Percentiles rank a stretch among this genome's conserved stretches.
Conservation (phyloP, 2,888 invertebrate genomes). For the Acrobasis repandana region DNA sequence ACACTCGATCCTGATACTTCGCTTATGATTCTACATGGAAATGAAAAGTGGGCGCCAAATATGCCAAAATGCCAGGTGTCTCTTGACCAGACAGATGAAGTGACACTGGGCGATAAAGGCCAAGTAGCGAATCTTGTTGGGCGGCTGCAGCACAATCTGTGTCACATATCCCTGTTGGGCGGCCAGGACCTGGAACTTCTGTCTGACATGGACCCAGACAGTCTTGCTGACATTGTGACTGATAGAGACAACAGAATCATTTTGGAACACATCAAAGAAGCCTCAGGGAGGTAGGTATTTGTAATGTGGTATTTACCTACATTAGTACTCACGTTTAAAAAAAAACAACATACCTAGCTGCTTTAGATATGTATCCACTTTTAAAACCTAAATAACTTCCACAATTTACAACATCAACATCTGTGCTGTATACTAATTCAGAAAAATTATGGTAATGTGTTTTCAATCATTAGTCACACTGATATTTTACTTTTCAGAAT, state of each 20-base stretch:
- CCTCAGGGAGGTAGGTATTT: slow-evolving; percentile 86
- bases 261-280: slow-evolving; percentile 91
- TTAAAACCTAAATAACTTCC: too few species aligned
- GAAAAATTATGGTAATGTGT: too few species aligned
- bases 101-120: slow-evolving; percentile 74
- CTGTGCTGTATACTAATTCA: too few species aligned
- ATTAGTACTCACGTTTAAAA: not conserved
- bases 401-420: too few species aligned
- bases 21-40: slow-evolving; percentile 90
- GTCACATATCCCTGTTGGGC: slow-evolving; percentile 92
- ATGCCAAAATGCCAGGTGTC: slow-evolving; percentile 85
- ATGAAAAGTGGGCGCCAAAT: slow-evolving; percentile 89
- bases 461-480: too few species aligned
- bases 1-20: slow-evolving; percentile 94
- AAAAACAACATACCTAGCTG: not conserved
- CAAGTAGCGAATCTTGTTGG: slow-evolving; percentile 90
- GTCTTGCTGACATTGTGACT: slow-evolving; percentile 90
- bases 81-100: slow-evolving; percentile 83
- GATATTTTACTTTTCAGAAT: slow-evolving; percentile 71
- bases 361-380: too few species aligned
- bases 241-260: slow-evolving; percentile 89
- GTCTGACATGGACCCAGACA: slow-evolving; percentile 95
- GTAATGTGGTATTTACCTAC: not conserved
- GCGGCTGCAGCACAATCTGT: slow-evolving; percentile 90
- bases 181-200: slow-evolving; percentile 92